Evolutionary conservation across 2,888 invertebrate genomes (phyloP), one percentile per base, ranked within the genome.

Genomic region (Scelioninae gen. 2): DNA sequence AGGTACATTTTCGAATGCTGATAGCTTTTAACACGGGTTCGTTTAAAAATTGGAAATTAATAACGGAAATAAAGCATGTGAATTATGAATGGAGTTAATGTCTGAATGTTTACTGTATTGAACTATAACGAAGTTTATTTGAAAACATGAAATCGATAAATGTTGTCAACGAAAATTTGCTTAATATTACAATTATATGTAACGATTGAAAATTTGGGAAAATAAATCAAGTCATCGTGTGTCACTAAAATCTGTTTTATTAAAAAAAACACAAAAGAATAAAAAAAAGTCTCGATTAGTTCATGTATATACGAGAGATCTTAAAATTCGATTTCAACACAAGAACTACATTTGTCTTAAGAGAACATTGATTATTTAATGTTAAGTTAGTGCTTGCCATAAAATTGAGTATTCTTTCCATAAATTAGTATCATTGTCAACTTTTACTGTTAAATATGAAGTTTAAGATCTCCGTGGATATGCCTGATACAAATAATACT

Each of bases 161-260:
- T 1, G 18, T 45, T 45, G 45, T 45, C 25, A 45, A 45, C 9
- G 3, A 45, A 25, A 45, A 25, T 25, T 25, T 11, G 45, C 13
- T 45, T 6, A 45, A 25, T 1, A 39, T 16, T 6, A 35, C 25
- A 19, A 48, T 48, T 63, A 45, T 58, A 52, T 63, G 50, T 57
- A 50, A 57, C 11, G 13, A 57, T 63, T 50, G 7, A 50, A 33
- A 9, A 22, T 61, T 60, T 61, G 63, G 61, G 61, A 31, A 69
- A 76, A 55, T 57, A 76, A 75, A 64, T 53, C 68, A 74, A 75
- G 63, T 52, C 65, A 53, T 73, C n/a, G n/a, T 64, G 37, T 60
- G 25, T 52, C 61, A 63, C 70, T 73, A 67, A 60, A 61, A 73
- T 57, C 61, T 52, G 39, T 72, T 72, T 71, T 71, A 72, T 72